Evolutionary conservation across 2,113 vertebrate genomes (phyloP).

Genomic region (Nothobranchius kuhntae): DNA sequence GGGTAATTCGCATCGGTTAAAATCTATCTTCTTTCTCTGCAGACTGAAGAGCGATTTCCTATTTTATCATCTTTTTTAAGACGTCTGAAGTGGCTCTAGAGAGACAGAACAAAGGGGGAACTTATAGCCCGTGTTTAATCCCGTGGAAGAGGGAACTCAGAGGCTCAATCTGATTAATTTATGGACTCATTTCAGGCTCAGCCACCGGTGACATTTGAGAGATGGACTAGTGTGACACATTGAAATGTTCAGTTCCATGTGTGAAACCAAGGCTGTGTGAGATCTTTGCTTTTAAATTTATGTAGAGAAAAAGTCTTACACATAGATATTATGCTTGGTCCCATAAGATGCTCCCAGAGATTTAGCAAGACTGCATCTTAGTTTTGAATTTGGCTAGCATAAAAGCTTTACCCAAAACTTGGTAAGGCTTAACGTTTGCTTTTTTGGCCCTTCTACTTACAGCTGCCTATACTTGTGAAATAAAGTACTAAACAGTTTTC

Average conservation of each 20-base stretch:
- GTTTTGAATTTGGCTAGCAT: too few relatives aligned
- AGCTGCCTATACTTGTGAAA: constrained; percentile 23
- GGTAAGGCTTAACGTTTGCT: constrained; percentile 11
- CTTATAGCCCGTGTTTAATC: constrained; percentile 48
- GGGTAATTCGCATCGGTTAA: constrained; percentile 59
- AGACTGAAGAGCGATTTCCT: constrained; percentile 33
- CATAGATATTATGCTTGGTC: background rate
- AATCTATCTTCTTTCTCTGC: constrained; percentile 45
- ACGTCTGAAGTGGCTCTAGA: constrained; percentile 13
- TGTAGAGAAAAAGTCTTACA: constrained; percentile 1
- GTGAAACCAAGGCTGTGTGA: constrained; percentile 16
- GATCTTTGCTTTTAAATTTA: constrained; percentile 10
- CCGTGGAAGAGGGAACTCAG: constrained; percentile 39
- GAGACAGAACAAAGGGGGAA: constrained; percentile 8
- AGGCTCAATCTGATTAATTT: constrained; percentile 61
- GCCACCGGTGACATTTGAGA: constrained; percentile 50
- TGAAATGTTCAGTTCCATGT: constrained; percentile 26
- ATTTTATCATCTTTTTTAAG: constrained; percentile 33
- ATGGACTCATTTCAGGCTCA: constrained; percentile 64
- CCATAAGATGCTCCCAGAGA: too few relatives aligned
- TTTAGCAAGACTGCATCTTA: too few relatives aligned
- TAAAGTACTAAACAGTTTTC: constrained; percentile 20
- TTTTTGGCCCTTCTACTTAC: background rate
- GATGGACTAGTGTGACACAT: constrained; percentile 48
- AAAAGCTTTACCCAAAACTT: too few relatives aligned